phyloP scores from a whole-genome alignment of 2,888 invertebrate genomes.

The Gastracanthus pulcherrimus region DNA sequence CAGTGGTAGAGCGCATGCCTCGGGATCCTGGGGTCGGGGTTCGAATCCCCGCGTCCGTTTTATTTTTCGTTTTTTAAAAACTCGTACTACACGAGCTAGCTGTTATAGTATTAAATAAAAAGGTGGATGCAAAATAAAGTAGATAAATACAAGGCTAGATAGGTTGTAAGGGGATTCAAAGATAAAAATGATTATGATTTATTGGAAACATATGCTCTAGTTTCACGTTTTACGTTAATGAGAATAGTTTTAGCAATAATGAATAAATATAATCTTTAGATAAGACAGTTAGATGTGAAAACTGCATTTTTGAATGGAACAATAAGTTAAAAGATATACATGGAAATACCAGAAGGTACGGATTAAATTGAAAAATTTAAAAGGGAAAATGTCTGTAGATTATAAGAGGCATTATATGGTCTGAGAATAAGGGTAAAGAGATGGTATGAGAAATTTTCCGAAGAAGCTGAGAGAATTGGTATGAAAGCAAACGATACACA shows the following conservation, averaged over 20 bases:
- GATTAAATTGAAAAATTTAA: constrained; percentile 4
- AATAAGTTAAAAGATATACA: constrained; percentile 42
- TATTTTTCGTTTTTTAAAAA: too few species aligned
- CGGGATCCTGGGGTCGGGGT: too few species aligned
- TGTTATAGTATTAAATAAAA: constrained; percentile 56
- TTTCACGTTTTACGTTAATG: constrained; percentile 49
- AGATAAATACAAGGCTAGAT: constrained; percentile 47
- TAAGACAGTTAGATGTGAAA: constrained; percentile 52
- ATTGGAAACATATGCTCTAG: constrained; percentile 54
- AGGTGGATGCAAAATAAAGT: constrained; percentile 21
- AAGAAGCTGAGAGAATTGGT: constrained; percentile 47
- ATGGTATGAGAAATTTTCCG: constrained; percentile 50
- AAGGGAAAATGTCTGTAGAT: constrained; percentile 51
- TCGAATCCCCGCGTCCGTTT: too few species aligned
- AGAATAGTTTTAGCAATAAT: constrained; percentile 42
- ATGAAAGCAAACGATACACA: constrained; percentile 39
- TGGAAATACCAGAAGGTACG: constrained; percentile 53
- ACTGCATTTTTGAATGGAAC: constrained; percentile 62
- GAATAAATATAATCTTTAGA: constrained; percentile 48
- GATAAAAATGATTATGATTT: constrained; percentile 47
- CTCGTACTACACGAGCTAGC: too few species aligned
- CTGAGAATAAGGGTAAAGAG: constrained; percentile 48
- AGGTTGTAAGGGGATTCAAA: constrained; percentile 54
- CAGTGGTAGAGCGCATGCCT: too few species aligned
- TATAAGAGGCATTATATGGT: constrained; percentile 54